phyloP scores from a whole-genome alignment of 2,797 vertebrate species.

The Xenops minutus region DNA sequence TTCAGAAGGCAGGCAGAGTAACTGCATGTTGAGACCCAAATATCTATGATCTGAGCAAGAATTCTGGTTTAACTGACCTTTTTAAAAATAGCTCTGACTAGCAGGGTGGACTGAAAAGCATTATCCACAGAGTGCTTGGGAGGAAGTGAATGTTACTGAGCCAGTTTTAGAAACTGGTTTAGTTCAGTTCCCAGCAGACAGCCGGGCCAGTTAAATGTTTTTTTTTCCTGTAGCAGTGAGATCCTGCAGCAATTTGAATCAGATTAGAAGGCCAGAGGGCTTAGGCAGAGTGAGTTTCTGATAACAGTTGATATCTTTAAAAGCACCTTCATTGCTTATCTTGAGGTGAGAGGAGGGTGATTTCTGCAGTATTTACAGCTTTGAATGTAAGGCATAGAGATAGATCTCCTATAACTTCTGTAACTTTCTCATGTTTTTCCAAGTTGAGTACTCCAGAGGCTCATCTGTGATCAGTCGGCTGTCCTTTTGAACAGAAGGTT shows the following conservation, averaged over 20 bases:
- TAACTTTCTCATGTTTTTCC: not conserved
- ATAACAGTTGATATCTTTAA: not conserved
- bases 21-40: not conserved
- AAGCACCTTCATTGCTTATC: not conserved
- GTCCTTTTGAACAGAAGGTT: not conserved
- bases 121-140: not conserved
- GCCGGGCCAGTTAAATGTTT: not conserved
- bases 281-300: not conserved
- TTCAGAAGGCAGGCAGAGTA: not conserved
- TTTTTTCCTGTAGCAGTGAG: not conserved
- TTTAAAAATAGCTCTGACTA: not conserved
- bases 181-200: slow-evolving; percentile 23
- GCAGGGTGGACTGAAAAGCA: not conserved
- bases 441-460: not conserved
- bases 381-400: not conserved
- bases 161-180: slow-evolving; percentile 53
- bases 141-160: slow-evolving; percentile 34
- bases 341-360: not conserved
- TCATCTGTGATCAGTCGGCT: not conserved
- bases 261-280: not conserved
- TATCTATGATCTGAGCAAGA: not conserved
- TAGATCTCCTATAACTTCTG: not conserved
- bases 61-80: not conserved
- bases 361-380: not conserved
- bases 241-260: not conserved